Percentiles rank a stretch among this genome's conserved stretches.
These are phyloP conservation scores for Dicyrtomina minuta DNA, from an alignment of 2,888 invertebrate species.

Conservation along the genomic window DNA sequence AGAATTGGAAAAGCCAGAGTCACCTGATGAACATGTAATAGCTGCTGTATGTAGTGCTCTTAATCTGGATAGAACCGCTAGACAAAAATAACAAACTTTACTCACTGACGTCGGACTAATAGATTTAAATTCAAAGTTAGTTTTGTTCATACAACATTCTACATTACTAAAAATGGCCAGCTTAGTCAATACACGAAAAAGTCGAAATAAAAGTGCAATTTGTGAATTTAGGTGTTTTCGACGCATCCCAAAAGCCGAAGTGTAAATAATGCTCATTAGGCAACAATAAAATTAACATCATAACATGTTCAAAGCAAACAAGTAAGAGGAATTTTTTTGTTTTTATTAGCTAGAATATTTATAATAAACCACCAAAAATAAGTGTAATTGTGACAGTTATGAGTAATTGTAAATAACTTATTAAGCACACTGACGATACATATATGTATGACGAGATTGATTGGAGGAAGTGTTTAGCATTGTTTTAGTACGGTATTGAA, in stretches of 20 bases:
- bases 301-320: background rate
- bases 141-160: no score
- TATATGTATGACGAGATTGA: no score
- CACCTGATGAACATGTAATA: background rate
- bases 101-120: no score
- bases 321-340: background rate
- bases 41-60: constrained; percentile 8
- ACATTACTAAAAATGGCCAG: no score
- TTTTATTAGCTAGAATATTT: constrained; percentile 1
- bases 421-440: no score
- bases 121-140: no score
- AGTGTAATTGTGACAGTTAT: no score
- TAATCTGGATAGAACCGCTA: constrained; percentile 20
- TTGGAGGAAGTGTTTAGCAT: no score
- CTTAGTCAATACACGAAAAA: background rate
- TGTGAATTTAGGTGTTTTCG: background rate
- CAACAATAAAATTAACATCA: background rate
- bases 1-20: constrained; percentile 20
- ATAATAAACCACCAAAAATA: no score
- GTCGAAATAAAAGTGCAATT: background rate
- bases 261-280: background rate
- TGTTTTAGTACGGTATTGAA: no score
- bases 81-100: background rate
- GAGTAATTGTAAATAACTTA: no score
- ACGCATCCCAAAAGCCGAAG: background rate